phyloP scores from a whole-genome alignment of 2,113 vertebrate genomes.

The Larimichthys polyactis region DNA sequence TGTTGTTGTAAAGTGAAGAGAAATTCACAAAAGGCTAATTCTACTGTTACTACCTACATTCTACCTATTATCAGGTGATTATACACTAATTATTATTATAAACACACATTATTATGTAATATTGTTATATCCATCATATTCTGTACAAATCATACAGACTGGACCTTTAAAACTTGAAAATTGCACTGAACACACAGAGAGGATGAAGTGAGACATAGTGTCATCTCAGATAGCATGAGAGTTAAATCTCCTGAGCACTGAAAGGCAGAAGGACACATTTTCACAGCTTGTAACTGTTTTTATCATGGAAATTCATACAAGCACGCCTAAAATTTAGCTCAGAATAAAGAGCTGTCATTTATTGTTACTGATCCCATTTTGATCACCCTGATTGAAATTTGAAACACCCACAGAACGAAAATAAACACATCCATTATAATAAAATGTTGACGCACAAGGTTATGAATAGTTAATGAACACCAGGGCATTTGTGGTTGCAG shows the following conservation, averaged over 20 bases:
- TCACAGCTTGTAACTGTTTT: background rate
- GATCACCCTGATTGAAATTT: background rate
- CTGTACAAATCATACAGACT: too few species aligned
- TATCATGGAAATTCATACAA: background rate
- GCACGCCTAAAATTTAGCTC: background rate
- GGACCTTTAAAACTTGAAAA: background rate
- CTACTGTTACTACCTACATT: too few species aligned
- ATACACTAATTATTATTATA: too few species aligned
- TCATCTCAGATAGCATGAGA: background rate
- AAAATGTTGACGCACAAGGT: background rate
- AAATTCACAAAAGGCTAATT: too few species aligned
- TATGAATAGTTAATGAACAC: background rate
- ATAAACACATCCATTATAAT: background rate
- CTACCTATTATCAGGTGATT: too few species aligned
- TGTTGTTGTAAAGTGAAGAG: too few species aligned
- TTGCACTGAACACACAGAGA: background rate
- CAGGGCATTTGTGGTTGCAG: background rate
- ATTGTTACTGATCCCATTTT: background rate
- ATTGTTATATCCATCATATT: too few species aligned
- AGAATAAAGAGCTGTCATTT: background rate
- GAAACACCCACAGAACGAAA: background rate
- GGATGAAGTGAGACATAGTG: background rate
- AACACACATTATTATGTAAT: too few species aligned
- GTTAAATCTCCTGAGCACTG: background rate
- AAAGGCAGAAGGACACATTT: background rate